A percentile compares a stretch with the other conserved stretches of the same genome.
phyloP scores from a whole-genome alignment of 2,113 vertebrate species.

The Ahaetulla prasina region DNA sequence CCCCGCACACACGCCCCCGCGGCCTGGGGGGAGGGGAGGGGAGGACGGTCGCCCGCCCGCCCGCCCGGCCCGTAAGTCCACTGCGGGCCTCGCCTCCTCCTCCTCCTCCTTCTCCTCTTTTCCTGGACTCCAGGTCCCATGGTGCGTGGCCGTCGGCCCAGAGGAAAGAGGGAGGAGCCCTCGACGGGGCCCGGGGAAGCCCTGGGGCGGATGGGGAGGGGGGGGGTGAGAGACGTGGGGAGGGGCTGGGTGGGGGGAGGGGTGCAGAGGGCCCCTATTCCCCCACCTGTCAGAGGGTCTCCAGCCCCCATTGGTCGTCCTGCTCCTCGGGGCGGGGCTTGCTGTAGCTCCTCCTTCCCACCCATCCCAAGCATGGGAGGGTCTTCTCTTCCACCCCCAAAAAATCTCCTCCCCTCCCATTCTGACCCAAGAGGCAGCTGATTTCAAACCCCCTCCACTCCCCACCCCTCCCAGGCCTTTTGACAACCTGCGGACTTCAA shows the following conservation, averaged over 20 bases:
- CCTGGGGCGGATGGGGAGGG: neutral
- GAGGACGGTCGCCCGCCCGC: constrained; percentile 2
- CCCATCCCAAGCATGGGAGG: neutral
- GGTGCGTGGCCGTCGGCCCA: neutral
- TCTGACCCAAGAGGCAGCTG: no score
- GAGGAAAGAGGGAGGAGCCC: neutral
- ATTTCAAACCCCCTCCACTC: no score
- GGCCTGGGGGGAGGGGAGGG: no score
- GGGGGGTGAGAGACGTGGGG: neutral
- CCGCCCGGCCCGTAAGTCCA: constrained; percentile 33
- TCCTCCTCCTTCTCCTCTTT: no score
- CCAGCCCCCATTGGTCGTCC: no score
- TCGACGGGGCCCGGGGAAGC: neutral
- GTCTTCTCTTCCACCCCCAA: neutral
- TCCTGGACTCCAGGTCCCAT: neutral
- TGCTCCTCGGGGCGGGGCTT: no score
- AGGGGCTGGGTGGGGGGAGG: no score
- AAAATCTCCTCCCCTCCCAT: neutral
- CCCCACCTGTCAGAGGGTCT: neutral
- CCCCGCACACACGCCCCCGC: no score
- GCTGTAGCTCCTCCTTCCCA: no score
- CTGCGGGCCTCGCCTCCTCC: neutral
- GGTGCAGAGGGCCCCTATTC: neutral
- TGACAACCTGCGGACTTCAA: neutral
- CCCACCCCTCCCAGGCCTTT: neutral